phyloP scores from a whole-genome alignment of 2,888 invertebrate genomes.

The Pseudolycoriella hygida region DNA sequence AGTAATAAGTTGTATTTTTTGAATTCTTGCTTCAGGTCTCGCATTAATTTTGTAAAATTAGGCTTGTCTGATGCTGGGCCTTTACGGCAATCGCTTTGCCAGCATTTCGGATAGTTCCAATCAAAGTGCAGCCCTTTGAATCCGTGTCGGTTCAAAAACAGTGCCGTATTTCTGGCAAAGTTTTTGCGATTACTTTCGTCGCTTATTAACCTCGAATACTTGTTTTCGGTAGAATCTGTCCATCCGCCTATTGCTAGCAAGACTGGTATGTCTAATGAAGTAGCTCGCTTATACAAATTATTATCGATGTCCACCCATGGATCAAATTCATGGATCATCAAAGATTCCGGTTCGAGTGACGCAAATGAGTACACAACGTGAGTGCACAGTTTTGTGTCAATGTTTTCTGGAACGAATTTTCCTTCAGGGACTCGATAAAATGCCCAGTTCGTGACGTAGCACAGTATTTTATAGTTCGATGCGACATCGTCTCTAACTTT shows the following conservation, averaged over 20 bases:
- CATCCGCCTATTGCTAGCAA: conserved; percentile 84
- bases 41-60: conserved; percentile 57
- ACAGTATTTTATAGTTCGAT: conserved; percentile 42
- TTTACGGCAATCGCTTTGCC: conserved; percentile 72
- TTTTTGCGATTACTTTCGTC: conserved; percentile 44
- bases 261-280: conserved; percentile 44
- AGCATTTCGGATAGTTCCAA: conserved; percentile 90
- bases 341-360: conserved; percentile 60
- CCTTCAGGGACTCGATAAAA: conserved; percentile 68
- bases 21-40: conserved; percentile 33
- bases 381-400: conserved; percentile 68
- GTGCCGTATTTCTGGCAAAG: conserved; percentile 50
- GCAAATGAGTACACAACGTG: conserved; percentile 84
- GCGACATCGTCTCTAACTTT: conserved; percentile 1
- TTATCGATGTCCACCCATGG: conserved; percentile 78
- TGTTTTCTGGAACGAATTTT: conserved; percentile 70
- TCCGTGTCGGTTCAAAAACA: conserved; percentile 52
- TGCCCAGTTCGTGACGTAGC: conserved; percentile 82
- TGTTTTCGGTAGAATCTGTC: conserved; percentile 81
- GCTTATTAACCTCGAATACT: conserved; percentile 63
- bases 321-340: conserved; percentile 65
- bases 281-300: conserved; percentile 63
- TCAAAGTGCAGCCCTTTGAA: conserved; percentile 82
- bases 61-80: conserved; percentile 61
- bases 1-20: conserved; percentile 36